Evolutionary conservation across 53 echinoderm and acorn worm genomes (phyloP).

Genomic region (Holothuria leucospilota): DNA sequence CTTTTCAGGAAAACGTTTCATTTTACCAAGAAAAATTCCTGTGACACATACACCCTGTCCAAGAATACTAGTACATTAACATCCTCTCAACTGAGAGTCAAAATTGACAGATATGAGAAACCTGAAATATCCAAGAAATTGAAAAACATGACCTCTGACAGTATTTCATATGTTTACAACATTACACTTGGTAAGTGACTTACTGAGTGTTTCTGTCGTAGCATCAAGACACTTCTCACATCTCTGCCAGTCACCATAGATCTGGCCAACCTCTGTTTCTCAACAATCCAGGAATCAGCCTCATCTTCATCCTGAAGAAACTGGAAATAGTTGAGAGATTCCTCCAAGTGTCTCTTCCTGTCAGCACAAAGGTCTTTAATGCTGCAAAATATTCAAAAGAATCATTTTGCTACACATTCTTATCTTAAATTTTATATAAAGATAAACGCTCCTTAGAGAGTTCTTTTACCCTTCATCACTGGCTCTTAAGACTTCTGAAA

Average conservation of each 20-base stretch:
- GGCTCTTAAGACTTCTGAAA: no score
- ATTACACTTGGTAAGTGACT: not conserved
- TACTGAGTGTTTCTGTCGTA: slow-evolving; percentile 88
- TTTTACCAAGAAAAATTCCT: no score
- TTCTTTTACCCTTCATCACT: no score
- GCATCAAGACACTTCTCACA: slow-evolving; percentile 79
- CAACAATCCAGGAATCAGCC: slow-evolving; percentile 92
- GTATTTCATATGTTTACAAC: not conserved
- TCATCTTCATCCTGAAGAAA: slow-evolving; percentile 94
- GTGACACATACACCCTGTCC: no score
- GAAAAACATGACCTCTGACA: not conserved
- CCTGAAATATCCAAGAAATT: no score
- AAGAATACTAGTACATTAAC: no score
- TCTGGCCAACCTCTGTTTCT: slow-evolving; percentile 96
- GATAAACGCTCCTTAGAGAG: no score
- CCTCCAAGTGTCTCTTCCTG: slow-evolving; percentile 76
- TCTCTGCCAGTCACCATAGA: slow-evolving; percentile 94
- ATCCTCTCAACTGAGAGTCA: no score
- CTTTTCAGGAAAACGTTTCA: no score
- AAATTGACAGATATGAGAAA: no score
- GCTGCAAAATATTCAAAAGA: slow-evolving; percentile 41
- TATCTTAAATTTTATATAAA: no score
- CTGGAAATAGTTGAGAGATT: slow-evolving; percentile 93
- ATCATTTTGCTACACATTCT: not conserved
- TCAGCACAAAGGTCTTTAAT: slow-evolving; percentile 65